Evolutionary conservation across 2,888 invertebrate genomes (phyloP).

Genomic region (Cephus rjabovi): DNA sequence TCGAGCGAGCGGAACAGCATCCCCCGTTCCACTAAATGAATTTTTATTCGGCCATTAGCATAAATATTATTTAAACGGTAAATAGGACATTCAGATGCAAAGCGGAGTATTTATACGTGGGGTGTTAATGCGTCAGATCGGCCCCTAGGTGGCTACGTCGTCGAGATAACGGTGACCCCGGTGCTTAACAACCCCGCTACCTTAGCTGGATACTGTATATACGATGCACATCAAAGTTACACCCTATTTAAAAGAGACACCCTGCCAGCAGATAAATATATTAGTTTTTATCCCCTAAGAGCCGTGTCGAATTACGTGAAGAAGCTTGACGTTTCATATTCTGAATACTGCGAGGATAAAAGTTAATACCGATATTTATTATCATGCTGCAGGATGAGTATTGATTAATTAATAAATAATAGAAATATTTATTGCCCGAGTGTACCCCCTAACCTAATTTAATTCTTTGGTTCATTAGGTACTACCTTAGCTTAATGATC

Average conservation of each 20-base stretch:
- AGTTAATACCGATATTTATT: too few species aligned
- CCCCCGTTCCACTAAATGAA: constrained; percentile 36
- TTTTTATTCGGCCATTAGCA: constrained; percentile 40
- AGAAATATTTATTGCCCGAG: too few species aligned
- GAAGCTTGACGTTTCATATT: too few species aligned
- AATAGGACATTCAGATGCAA: constrained; percentile 37
- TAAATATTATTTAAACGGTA: constrained; percentile 41
- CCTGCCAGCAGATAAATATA: too few species aligned
- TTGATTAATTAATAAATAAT: too few species aligned
- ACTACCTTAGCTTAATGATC: too few species aligned
- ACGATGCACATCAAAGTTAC: not conserved
- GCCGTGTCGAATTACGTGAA: too few species aligned
- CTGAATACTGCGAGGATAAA: too few species aligned
- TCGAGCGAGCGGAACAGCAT: constrained; percentile 25
- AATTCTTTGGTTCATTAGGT: too few species aligned
- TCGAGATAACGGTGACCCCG: constrained; percentile 31
- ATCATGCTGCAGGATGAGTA: too few species aligned
- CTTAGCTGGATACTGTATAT: constrained; percentile 1
- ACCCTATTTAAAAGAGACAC: not conserved
- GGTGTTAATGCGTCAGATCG: constrained; percentile 32
- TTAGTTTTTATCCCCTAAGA: too few species aligned
- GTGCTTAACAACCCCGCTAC: constrained; percentile 25
- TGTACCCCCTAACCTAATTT: too few species aligned
- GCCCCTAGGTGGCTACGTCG: constrained; percentile 21
- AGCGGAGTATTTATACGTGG: constrained; percentile 33